A percentile compares a stretch with the other conserved stretches of the same genome.
phyloP scores from a whole-genome alignment of 1,140 invertebrate genomes.

The Galleria mellonella region DNA sequence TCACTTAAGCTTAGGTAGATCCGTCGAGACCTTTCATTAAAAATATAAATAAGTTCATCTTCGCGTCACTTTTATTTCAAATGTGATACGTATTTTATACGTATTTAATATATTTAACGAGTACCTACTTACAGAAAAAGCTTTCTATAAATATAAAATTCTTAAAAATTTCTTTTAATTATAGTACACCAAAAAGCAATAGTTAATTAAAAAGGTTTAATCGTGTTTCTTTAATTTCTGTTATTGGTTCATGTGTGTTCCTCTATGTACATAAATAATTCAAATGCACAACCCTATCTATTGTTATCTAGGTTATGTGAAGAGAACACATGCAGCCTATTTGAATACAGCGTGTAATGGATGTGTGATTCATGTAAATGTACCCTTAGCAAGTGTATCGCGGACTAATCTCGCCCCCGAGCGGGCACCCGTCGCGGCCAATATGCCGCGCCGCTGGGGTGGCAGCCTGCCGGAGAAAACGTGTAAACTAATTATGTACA shows the following conservation, averaged over 20 bases:
- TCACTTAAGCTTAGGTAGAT: conserved; percentile 16
- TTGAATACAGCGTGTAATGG: conserved; percentile 59
- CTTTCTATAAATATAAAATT: too few relatives aligned
- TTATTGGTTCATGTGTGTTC: conserved; percentile 13
- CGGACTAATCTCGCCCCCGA: conserved; percentile 42
- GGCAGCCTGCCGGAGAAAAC: conserved; percentile 50
- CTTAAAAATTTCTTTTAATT: too few relatives aligned
- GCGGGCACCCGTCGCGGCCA: conserved; percentile 21
- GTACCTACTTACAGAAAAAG: too few relatives aligned
- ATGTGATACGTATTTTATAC: too few relatives aligned
- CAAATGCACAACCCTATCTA: conserved; percentile 44
- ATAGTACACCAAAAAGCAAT: too few relatives aligned
- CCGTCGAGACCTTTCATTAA: conserved; percentile 10
- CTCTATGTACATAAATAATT: conserved; percentile 22
- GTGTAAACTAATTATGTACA: conserved; percentile 74
- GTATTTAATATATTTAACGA: too few relatives aligned
- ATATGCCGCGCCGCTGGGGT: conserved; percentile 43
- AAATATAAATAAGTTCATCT: not conserved
- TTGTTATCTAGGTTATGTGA: conserved; percentile 62
- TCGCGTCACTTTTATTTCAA: conserved; percentile 2
- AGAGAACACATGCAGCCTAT: conserved; percentile 64
- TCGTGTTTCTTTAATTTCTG: conserved; percentile 3
- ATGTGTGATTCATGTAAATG: conserved; percentile 71
- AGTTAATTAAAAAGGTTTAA: not conserved
- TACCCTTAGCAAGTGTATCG: conserved; percentile 68